These are phyloP conservation scores for Ailuropoda melanoleuca DNA, from an alignment of 2,113 vertebrate genomes.

Conservation along the genomic window DNA sequence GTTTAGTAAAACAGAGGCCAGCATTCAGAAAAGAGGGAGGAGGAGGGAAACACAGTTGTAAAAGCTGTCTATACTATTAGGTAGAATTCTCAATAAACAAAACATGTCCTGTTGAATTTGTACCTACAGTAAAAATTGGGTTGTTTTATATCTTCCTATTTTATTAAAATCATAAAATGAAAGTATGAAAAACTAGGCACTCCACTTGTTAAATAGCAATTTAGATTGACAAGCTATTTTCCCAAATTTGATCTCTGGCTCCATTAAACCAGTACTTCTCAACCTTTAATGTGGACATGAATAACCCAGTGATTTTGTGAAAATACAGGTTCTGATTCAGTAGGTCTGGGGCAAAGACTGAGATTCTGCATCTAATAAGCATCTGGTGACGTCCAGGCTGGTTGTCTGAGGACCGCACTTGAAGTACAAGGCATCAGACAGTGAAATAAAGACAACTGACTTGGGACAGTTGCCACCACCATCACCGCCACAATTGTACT, in stretches of 20 bases:
- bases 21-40: neutral
- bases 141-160: slow-evolving; percentile 25
- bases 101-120: neutral
- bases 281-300: neutral
- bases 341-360: neutral
- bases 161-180: neutral
- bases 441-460: neutral
- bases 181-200: neutral
- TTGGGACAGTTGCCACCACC: neutral
- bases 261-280: neutral
- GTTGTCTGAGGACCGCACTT: neutral
- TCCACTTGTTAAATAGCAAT: neutral
- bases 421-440: neutral
- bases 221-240: slow-evolving; percentile 39
- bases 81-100: slow-evolving; percentile 5
- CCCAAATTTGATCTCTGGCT: slow-evolving; percentile 34
- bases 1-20: slow-evolving; percentile 31
- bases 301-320: neutral
- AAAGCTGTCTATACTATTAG: neutral
- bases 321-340: neutral
- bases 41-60: neutral
- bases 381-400: neutral
- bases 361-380: neutral
- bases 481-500: neutral
- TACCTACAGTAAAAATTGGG: neutral